Base-by-base conservation (phyloP, 2,113 vertebrate genomes). In the Fregata magnificens region DNA sequence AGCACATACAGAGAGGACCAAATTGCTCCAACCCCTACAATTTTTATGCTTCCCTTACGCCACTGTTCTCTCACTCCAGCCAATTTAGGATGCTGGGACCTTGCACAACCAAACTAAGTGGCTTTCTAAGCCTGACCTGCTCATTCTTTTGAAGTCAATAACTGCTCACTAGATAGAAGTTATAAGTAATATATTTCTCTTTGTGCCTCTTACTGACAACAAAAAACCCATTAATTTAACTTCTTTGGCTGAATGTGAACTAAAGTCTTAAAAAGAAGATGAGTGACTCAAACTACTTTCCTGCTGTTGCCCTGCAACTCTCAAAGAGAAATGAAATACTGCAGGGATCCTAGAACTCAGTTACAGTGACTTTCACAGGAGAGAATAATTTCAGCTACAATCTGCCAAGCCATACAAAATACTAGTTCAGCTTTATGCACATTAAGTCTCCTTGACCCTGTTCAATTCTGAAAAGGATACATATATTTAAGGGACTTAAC, bases 141-240 rank as follows among this genome's bases (percentile, higher is more conserved):
- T 87, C 21, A 3, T 72, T 96, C 72, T 89, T 97, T 95, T 95
- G 69, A 97, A 96, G 92, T 88, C 81, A 76, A 50, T 88, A 97
- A 95, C 71, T 95, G 71, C 56, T 91, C 81, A 95, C 86, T 85
- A 97, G 84, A 92, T 78, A 94, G 88, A 96, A 97, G 80, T 58
- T 87, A 29, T 72, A 95, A 94, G 82, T 77, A 97, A 97, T 94
- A 90, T 55, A 97, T 97, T 96, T 97, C 32, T 88, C 53, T 94
- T 90, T 96, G 82, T 96, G 86, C 90, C 67, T 95, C 84, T 96
- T 96, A 83, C 76, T 91, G 96, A 96, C 97, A 97, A 97, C 50
- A 95, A 96, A 82, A 93, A 89, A 97, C 86, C 79, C 78, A 97
- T 94, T 96, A 96, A 97, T 97, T 97, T 97, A 95, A 80, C 88